These are phyloP conservation scores for Podarcis raffonei DNA, from an alignment of 2,113 vertebrate genomes.

Conservation along the genomic window DNA sequence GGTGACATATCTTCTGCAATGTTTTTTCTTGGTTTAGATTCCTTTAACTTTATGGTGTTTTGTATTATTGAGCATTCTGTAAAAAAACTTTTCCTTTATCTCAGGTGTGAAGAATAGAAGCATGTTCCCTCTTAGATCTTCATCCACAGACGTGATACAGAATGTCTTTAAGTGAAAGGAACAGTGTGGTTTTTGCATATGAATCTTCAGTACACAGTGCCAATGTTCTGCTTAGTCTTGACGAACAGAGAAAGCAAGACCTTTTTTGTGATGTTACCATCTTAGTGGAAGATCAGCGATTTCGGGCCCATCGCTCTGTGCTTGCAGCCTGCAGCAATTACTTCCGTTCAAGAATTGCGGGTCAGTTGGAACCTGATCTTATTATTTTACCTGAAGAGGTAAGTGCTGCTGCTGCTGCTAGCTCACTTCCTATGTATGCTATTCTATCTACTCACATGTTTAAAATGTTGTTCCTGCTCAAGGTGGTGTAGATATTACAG, in stretches of 20 bases:
- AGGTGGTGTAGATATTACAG: no score
- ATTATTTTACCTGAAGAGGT: constrained; percentile 91
- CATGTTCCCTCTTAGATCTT: constrained; percentile 72
- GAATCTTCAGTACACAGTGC: constrained; percentile 80
- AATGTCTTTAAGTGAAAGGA: constrained; percentile 81
- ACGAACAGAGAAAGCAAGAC: constrained; percentile 78
- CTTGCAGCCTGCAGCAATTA: constrained; percentile 92
- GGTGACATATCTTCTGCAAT: background rate
- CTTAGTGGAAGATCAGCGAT: constrained; percentile 84
- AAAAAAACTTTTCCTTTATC: background rate
- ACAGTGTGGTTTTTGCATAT: constrained; percentile 76
- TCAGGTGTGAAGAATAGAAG: constrained; percentile 73
- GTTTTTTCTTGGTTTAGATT: background rate
- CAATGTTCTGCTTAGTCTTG: constrained; percentile 77
- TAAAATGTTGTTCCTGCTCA: no score
- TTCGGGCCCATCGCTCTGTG: constrained; percentile 89
- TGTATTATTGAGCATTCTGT: background rate
- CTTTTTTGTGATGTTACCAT: constrained; percentile 85
- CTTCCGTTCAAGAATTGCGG: constrained; percentile 82
- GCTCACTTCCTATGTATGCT: no score
- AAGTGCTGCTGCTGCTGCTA: constrained; percentile 26
- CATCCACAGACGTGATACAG: constrained; percentile 58
- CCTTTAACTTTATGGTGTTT: background rate
- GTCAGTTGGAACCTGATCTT: constrained; percentile 75
- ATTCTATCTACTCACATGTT: no score